Base-by-base conservation (phyloP, 2,888 invertebrate genomes). In the Coelogynopora nodosa region DNA sequence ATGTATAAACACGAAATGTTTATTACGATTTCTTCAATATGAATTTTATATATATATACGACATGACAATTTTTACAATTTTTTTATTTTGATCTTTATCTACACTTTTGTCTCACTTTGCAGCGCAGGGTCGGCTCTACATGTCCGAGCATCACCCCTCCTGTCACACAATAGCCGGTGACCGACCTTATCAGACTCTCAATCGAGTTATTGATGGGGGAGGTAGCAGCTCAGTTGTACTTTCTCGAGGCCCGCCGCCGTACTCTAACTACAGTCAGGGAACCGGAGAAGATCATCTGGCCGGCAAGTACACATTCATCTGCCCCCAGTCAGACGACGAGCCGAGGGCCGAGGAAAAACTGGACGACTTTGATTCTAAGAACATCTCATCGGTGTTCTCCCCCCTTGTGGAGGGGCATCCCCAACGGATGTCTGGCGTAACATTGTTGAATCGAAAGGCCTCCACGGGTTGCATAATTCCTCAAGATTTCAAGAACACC, bases 211-310 rank as follows among this genome's bases (percentile, higher is more conserved):
- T 49, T 49, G 49, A 49, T 13, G 49, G 49, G 49, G 27, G 27
- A 13, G 23, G 23, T 13, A 26, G 18, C 74, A 13, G 18, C 23
- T 5, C 27, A 74, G 23, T 26, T 2, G 49, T 5, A 49, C 10
- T 49, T 5, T 23, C 2, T 26, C 74, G 74, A 13, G 74, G 18
- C 23, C 74, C 74, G 5, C 74, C 74, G 23, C 74, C 74, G 2
- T 74, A 74, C 74, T 74, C 74, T 26, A 23, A 74, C 2, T 74
- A 74, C 74, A 74, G 74, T 74, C 74, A 74, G 23, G 74, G 74
- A 2, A 49, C 49, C 18, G 74, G 74, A 26, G 74, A 74, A 10
- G 2, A 23, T 23, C 74, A 74, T 5, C 27, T 74, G 10, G 74
- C 74, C 27, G 2, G 2, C 74, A 74, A 74, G 74, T 74, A 74